phyloP scores from a whole-genome alignment of 2,113 vertebrate genomes.

The Recurvirostra avosetta region DNA sequence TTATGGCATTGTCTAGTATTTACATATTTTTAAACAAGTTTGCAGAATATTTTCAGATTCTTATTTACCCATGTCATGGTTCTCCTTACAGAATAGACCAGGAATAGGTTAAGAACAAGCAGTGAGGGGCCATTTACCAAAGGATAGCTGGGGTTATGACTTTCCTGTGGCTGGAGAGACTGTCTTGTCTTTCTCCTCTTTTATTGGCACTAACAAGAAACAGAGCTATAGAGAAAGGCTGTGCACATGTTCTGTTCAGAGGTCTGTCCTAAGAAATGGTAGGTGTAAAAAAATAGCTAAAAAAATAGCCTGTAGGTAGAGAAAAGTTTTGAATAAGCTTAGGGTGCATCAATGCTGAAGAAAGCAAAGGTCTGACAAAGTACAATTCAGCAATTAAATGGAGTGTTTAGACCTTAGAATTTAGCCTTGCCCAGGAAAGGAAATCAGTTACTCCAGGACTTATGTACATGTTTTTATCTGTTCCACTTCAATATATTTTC shows the following conservation, averaged over 20 bases:
- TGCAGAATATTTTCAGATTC: not conserved
- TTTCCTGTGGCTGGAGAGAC: not conserved
- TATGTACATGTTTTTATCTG: not conserved
- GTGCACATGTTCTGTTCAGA: not conserved
- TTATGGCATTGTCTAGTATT: not conserved
- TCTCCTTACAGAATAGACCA: not conserved
- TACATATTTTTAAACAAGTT: not conserved
- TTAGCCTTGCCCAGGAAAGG: not conserved
- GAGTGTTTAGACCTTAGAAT: not conserved
- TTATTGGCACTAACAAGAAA: constrained; percentile 4
- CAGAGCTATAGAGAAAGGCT: not conserved
- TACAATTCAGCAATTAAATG: not conserved
- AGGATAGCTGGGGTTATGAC: not conserved
- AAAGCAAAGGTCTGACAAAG: not conserved
- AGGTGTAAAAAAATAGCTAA: not conserved
- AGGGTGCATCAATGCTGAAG: not conserved
- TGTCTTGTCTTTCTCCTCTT: not conserved
- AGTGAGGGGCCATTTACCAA: not conserved
- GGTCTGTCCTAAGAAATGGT: not conserved
- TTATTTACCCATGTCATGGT: not conserved
- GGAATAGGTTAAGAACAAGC: not conserved
- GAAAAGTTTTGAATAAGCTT: not conserved
- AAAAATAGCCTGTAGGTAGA: not conserved
- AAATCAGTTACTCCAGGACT: not conserved
- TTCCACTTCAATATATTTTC: not conserved